These are phyloP conservation scores for Pogona vitticeps DNA, from an alignment of 2,113 vertebrate genomes.

Conservation along the genomic window DNA sequence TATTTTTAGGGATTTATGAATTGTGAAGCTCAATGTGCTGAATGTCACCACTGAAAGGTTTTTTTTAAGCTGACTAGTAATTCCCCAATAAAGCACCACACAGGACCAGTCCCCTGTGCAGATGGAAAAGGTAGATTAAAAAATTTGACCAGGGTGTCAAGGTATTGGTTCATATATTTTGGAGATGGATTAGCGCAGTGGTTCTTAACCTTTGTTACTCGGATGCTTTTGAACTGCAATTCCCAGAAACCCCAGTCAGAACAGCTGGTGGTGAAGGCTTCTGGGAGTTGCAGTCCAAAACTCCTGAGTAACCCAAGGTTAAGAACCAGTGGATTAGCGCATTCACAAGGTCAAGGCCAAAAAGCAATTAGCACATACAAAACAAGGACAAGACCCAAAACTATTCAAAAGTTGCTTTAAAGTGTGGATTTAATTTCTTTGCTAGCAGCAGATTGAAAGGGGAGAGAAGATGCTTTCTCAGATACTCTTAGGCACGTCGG, in stretches of 20 bases:
- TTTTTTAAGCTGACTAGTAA: slow-evolving; percentile 9
- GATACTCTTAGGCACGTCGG: neutral
- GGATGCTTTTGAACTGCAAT: too few relatives aligned
- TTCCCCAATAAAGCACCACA: neutral
- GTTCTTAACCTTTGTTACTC: too few relatives aligned
- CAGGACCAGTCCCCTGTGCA: neutral
- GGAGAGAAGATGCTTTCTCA: neutral
- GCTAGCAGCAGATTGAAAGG: neutral
- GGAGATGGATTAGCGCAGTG: neutral
- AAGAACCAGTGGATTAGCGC: neutral
- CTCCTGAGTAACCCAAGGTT: too few relatives aligned
- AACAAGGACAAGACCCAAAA: neutral
- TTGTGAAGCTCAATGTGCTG: neutral
- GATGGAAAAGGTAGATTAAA: neutral
- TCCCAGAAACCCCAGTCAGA: too few relatives aligned
- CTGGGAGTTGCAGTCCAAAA: too few relatives aligned
- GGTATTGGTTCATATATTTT: fast-evolving
- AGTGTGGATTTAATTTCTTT: neutral
- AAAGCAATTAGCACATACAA: neutral
- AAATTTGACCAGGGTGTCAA: neutral
- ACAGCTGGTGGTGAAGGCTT: too few relatives aligned
- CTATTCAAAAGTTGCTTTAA: neutral
- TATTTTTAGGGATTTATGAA: slow-evolving; percentile 34
- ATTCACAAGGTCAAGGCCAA: neutral
- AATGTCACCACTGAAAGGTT: neutral